Conservation (phyloP, 64 coral and sea anemone species). For the Platygyra sinensis region DNA sequence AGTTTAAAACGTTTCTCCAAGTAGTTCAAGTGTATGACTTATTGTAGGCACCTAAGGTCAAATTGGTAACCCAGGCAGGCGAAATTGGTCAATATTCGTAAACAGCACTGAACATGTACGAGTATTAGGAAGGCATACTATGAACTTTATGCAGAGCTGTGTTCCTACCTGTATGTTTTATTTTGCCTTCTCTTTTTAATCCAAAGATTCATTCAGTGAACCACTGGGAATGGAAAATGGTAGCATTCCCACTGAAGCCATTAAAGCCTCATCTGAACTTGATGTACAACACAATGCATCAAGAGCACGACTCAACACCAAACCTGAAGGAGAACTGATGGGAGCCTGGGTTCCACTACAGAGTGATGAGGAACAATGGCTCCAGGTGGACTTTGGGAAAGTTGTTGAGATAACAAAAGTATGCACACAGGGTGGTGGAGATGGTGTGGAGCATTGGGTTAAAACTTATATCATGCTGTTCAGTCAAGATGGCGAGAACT, state of each 20-base stretch:
- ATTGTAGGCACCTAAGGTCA: too few relatives aligned
- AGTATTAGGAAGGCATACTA: not conserved
- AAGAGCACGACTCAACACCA: conserved; percentile 64
- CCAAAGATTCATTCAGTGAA: conserved; percentile 30
- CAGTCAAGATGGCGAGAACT: conserved; percentile 73
- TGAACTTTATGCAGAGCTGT: not conserved
- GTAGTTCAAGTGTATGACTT: too few relatives aligned
- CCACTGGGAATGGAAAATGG: conserved; percentile 36
- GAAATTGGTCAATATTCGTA: too few relatives aligned
- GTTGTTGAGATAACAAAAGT: conserved; percentile 69
- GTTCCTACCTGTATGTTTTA: not conserved
- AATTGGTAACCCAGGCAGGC: too few relatives aligned
- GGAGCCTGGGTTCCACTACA: conserved; percentile 74
- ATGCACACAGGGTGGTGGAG: conserved; percentile 71
- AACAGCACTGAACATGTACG: not conserved
- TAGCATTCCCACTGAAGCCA: conserved; percentile 36
- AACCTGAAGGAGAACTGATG: conserved; percentile 67
- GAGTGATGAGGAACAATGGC: conserved; percentile 88
- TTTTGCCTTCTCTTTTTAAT: not conserved
- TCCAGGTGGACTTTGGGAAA: conserved; percentile 83
- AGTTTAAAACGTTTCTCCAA: too few relatives aligned
- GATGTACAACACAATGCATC: conserved; percentile 74
- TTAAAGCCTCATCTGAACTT: conserved; percentile 67
- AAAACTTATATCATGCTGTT: conserved; percentile 68
- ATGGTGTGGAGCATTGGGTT: conserved; percentile 54